Evolutionary conservation across 2,888 invertebrate genomes (phyloP), one percentile per base, ranked within the genome.

Genomic region (Luffia ferchaultella): DNA sequence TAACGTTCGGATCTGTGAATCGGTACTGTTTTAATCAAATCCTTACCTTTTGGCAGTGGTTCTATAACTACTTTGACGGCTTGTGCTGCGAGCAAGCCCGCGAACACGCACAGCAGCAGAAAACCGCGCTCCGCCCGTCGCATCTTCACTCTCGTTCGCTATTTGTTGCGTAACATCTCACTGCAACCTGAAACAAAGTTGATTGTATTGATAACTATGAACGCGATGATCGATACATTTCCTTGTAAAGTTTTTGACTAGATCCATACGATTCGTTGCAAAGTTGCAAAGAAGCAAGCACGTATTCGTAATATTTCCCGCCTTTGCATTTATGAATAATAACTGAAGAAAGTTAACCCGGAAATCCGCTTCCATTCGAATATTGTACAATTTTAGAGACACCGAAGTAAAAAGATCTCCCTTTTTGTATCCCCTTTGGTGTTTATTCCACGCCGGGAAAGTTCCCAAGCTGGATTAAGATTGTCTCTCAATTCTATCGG

Each of bases 291-390:
- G 30, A 12, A 30, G 67, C 72, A 69, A 67, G 62, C 45, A 42
- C 49, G 52, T 49, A 18, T 16, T 46, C 63, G 73, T 73, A 70
- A 76, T 75, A 76, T 73, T 71, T 68, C 62, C 60, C 65, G 71
- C 69, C 70, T 79, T 77, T 76, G 78, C 76, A 80, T 80, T 77
- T 72, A 79, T 79, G 79, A 80, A 79, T 78, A 78, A 76, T 78
- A 79, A 74, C 70, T 70, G 66, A 67, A 70, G 70, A 75, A 80
- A 79, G 73, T 79, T 78, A 63, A 76, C 70, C 73, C 68, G 62
- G 65, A 70, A 77, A 78, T 72, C 73, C 76, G 63, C 60, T 69
- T 68, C 61, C 63, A 67, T 70, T 69, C 70, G 70, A 76, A 76
- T 75, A 74, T 75, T 73, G 71, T 72, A 68, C 66, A 70, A 73